Conservation (phyloP, 2,113 vertebrate genomes). For the Salvator merianae region DNA sequence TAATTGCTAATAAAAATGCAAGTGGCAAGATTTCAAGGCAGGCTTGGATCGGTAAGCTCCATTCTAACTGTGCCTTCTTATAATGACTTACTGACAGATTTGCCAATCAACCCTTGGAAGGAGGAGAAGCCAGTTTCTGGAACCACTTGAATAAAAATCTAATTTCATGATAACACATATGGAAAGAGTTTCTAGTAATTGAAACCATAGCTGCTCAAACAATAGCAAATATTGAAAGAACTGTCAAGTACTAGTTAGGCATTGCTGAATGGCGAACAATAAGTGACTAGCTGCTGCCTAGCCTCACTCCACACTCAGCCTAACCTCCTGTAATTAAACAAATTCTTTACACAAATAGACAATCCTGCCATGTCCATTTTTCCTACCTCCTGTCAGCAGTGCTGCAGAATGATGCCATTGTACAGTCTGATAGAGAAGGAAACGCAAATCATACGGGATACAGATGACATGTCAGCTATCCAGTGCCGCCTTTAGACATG, state of each 20-base stretch:
- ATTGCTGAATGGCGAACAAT: constrained; percentile 38
- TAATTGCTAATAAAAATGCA: constrained; percentile 67
- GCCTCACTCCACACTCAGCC: not conserved
- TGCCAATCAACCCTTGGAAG: constrained; percentile 38
- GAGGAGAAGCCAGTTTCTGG: not conserved
- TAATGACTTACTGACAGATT: constrained; percentile 29
- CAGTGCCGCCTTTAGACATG: constrained; percentile 11
- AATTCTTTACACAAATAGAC: constrained; percentile 67
- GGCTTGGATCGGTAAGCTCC: constrained; percentile 4
- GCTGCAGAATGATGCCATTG: constrained; percentile 77
- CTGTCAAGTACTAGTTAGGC: constrained; percentile 19
- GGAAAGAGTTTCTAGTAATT: constrained; percentile 4
- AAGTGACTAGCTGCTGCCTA: constrained; percentile 38
- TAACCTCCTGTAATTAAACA: constrained; percentile 59
- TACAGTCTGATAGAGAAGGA: constrained; percentile 67
- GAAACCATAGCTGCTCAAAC: constrained; percentile 34
- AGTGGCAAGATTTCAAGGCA: constrained; percentile 37
- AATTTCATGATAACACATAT: constrained; percentile 35
- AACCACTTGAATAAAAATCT: constrained; percentile 38
- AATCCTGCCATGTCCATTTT: constrained; percentile 70
- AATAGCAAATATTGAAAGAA: constrained; percentile 33
- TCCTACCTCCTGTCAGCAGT: constrained; percentile 66
- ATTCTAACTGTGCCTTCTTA: constrained; percentile 1
- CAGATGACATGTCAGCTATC: constrained; percentile 48
- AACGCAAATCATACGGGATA: constrained; percentile 80